Percentiles rank a stretch among this genome's conserved stretches.
Conservation (phyloP, 2,888 invertebrate genomes). For the Metopia argyrocephala region DNA sequence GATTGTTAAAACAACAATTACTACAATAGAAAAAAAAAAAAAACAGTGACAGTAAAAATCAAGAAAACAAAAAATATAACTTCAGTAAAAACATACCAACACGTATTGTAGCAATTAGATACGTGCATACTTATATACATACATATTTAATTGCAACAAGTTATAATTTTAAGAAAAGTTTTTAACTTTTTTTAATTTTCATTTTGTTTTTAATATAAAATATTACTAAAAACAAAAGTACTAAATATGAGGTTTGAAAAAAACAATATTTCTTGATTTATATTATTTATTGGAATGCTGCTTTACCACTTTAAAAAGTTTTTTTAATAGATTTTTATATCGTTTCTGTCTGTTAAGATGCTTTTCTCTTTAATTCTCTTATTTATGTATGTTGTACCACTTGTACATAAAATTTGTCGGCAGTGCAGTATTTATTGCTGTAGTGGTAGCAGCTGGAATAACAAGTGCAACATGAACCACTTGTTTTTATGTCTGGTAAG, state of each 20-base stretch:
- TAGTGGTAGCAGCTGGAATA: background rate
- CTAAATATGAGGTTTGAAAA: background rate
- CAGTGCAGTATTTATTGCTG: background rate
- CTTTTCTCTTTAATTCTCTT: constrained; percentile 16
- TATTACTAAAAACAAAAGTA: background rate
- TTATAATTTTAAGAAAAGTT: constrained; percentile 15
- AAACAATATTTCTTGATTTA: background rate
- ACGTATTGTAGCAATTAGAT: background rate
- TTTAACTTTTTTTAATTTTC: constrained; percentile 12
- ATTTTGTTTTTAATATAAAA: background rate
- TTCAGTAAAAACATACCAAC: background rate
- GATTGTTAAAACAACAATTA: constrained; percentile 33
- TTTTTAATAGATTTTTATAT: constrained; percentile 18
- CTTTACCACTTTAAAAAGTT: constrained; percentile 21
- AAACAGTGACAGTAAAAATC: constrained; percentile 38
- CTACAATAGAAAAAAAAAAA: constrained; percentile 12
- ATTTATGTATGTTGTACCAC: background rate
- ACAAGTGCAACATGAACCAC: constrained; percentile 25
- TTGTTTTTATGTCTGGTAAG: background rate
- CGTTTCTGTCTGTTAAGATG: constrained; percentile 12
- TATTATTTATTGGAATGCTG: constrained; percentile 34
- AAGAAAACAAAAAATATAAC: background rate
- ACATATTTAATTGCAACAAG: background rate
- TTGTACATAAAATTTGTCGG: background rate
- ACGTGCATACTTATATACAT: too few relatives aligned